These are phyloP conservation scores for Petrolisthes cinctipes DNA, from an alignment of 2,888 invertebrate species.

Conservation along the genomic window DNA sequence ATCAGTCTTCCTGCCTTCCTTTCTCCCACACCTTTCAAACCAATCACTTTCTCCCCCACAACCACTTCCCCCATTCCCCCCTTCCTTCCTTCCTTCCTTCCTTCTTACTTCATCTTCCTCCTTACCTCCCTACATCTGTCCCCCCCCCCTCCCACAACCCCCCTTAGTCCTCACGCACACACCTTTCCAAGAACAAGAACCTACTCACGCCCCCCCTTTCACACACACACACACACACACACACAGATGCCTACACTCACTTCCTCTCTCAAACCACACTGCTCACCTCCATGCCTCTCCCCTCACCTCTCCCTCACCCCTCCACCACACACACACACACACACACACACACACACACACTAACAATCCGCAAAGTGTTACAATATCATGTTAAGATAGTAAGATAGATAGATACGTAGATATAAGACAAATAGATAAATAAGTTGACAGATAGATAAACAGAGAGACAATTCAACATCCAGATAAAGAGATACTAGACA, in stretches of 20 bases:
- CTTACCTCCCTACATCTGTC: not conserved
- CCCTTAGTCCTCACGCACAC: not conserved
- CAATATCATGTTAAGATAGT: too few species aligned
- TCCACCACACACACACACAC: not conserved
- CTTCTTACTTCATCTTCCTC: not conserved
- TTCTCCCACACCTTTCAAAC: not conserved
- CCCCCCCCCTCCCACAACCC: not conserved
- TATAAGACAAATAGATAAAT: too few species aligned
- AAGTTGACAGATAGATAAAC: too few species aligned
- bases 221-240: too few species aligned
- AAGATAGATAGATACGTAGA: too few species aligned
- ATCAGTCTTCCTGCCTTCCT: not conserved
- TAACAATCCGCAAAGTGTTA: too few species aligned
- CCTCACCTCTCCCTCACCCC: not conserved
- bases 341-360: too few species aligned
- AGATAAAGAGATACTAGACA: too few species aligned
- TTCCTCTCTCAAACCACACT: not conserved
- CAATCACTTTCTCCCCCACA: not conserved
- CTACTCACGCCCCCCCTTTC: not conserved
- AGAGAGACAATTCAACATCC: too few species aligned
- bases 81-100: not conserved
- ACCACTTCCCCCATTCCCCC: not conserved
- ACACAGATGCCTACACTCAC: too few species aligned
- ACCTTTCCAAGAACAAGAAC: not conserved
- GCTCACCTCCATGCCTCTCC: not conserved